Evolutionary conservation across 2,888 invertebrate species (phyloP), one percentile per base, ranked within the genome.

Genomic region (Mamestra brassicae): DNA sequence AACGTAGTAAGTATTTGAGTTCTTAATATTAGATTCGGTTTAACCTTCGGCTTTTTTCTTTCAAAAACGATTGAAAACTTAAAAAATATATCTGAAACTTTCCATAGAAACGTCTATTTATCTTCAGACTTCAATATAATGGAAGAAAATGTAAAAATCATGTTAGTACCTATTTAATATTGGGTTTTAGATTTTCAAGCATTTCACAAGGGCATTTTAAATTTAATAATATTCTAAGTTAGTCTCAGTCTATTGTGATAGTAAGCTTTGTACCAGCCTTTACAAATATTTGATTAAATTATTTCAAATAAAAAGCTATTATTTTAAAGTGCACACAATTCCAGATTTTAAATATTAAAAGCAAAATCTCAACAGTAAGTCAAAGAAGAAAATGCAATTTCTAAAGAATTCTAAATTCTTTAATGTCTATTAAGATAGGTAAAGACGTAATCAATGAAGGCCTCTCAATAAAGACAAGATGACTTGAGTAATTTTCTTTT

Each of bases 1-100:
- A 26, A 74, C 62, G 66, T n/a, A 60, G 52, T 26, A 78, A 78
- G 70, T 72, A 78, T 78, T 62, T 2, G 50, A 55, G n/a, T 15
- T 42, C 57, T 26, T 26, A 52, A 50, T 57, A 52, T 69, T 57
- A 50, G 11, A 3, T 60, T 45, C 4, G 42, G 15, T 61, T 47
- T 57, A 10, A n/a, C 47, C 13, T 50, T 54, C 7, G 11, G 26
- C 26, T 62, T 73, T 74, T n/a, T 38, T 1, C 38, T 74, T 61
- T 10, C 5, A 62, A 47, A 26, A 66, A 57, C 3, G 26, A 57
- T 52, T 52, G n/a, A 65, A 26, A 6, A n/a, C 4, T 80, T 36
- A n/a, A 34, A 52, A 45, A 34, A 58, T 4, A 36, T 36, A 61
- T 13, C 7, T 54, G 13, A 5, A 63, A 62, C 11, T 57, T 62